Percentiles rank a stretch among this genome's conserved stretches.
phyloP scores from a whole-genome alignment of 1,140 invertebrate genomes.

The Artemia franciscana region DNA sequence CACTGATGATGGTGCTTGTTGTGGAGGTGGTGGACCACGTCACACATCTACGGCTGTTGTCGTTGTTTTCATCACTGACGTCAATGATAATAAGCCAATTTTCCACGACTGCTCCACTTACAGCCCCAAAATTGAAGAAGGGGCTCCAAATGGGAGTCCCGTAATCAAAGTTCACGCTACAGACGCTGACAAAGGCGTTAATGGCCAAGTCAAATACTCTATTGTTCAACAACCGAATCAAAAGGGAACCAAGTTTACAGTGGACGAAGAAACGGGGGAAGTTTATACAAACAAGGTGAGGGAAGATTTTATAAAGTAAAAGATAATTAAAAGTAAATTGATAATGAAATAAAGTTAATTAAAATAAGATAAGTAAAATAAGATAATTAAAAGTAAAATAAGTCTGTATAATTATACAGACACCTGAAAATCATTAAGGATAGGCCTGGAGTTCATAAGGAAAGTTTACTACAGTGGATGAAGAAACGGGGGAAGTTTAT shows the following conservation, averaged over 20 bases:
- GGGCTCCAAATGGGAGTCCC: slow-evolving; percentile 68
- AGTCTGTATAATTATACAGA: too few species aligned
- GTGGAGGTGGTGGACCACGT: slow-evolving; percentile 53
- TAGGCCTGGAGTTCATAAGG: slow-evolving; percentile 88
- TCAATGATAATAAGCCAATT: slow-evolving; percentile 82
- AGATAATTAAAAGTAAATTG: too few species aligned
- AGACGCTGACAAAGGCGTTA: slow-evolving; percentile 80
- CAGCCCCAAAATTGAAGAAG: slow-evolving; percentile 75
- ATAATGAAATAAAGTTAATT: too few species aligned
- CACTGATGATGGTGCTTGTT: slow-evolving; percentile 78
- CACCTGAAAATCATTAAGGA: too few species aligned
- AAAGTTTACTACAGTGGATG: slow-evolving; percentile 79
- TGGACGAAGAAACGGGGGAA: slow-evolving; percentile 80
- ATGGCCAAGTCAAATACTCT: slow-evolving; percentile 78
- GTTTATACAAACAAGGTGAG: slow-evolving; percentile 71
- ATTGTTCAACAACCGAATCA: slow-evolving; percentile 90
- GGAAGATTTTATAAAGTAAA: too few species aligned
- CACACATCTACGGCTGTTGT: slow-evolving; percentile 86
- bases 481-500: slow-evolving; percentile 75
- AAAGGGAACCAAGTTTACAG: slow-evolving; percentile 81
- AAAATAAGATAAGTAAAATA: too few species aligned
- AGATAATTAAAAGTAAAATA: too few species aligned
- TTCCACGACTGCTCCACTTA: slow-evolving; percentile 80
- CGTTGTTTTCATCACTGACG: slow-evolving; percentile 85
- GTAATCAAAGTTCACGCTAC: slow-evolving; percentile 78